Conservation (phyloP, 2,888 invertebrate species). For the Harpagoxenus sublaevis region DNA sequence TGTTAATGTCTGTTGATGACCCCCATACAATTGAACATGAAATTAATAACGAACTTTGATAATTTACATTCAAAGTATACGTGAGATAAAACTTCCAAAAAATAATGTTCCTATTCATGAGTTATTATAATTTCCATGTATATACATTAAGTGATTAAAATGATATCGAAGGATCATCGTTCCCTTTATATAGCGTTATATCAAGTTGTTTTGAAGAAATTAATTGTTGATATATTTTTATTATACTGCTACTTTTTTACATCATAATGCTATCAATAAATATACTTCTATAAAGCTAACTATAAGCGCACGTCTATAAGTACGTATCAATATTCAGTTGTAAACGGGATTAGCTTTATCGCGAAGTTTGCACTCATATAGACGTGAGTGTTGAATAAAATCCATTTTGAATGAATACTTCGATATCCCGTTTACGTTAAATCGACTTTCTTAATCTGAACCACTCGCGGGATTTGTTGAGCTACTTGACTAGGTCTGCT, state of each 20-base stretch:
- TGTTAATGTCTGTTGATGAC: not conserved
- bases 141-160: not conserved
- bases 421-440: conserved; percentile 1
- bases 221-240: not conserved
- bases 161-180: not conserved
- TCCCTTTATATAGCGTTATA: not conserved
- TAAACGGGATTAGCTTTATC: not conserved
- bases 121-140: not conserved
- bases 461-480: conserved; percentile 21
- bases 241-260: not conserved
- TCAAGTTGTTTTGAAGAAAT: not conserved
- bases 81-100: not conserved
- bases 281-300: not conserved
- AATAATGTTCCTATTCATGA: not conserved
- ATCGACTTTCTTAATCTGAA: conserved; percentile 24
- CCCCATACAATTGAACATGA: not conserved
- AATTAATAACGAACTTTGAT: not conserved
- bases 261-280: not conserved
- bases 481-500: not conserved
- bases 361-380: not conserved
- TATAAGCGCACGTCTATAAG: not conserved
- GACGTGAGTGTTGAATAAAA: conserved; percentile 11
- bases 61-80: not conserved
- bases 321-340: not conserved
- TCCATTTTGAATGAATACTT: not conserved